These are phyloP conservation scores for Blastomussa wellsi DNA, from an alignment of 92 coral and sea anemone genomes.

Conservation along the genomic window DNA sequence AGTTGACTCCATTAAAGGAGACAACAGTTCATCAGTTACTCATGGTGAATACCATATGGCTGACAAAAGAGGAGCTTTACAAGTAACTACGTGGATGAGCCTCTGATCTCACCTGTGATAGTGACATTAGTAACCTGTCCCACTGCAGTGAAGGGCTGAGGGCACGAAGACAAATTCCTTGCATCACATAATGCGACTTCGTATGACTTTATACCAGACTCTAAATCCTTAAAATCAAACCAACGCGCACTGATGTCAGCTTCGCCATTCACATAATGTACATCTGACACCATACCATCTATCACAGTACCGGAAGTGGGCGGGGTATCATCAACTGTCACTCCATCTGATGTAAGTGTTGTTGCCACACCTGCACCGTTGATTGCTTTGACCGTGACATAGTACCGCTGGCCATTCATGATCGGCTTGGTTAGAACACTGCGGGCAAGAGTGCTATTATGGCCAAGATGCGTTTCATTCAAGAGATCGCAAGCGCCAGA, in stretches of 20 bases:
- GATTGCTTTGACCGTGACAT: slow-evolving; percentile 67
- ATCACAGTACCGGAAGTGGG: slow-evolving; percentile 68
- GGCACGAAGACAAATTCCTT: slow-evolving; percentile 59
- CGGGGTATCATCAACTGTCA: slow-evolving; percentile 69
- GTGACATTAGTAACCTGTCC: slow-evolving; percentile 61
- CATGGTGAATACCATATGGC: neutral
- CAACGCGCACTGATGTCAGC: slow-evolving; percentile 67
- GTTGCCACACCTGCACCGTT: slow-evolving; percentile 83
- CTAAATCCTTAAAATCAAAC: slow-evolving; percentile 67
- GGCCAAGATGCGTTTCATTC: slow-evolving; percentile 26
- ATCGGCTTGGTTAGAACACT: slow-evolving; percentile 53
- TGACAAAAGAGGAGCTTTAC: neutral
- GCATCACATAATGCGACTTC: slow-evolving; percentile 80
- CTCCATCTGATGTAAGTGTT: slow-evolving; percentile 74
- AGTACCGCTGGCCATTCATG: slow-evolving; percentile 67
- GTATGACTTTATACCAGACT: slow-evolving; percentile 73
- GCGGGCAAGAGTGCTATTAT: slow-evolving; percentile 39
- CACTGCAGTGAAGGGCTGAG: slow-evolving; percentile 51
- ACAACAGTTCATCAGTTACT: too few relatives aligned
- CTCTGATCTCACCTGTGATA: slow-evolving; percentile 57
- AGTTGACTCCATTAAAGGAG: too few relatives aligned
- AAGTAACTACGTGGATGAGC: too few relatives aligned
- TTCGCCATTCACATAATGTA: slow-evolving; percentile 60
- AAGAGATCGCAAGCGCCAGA: slow-evolving; percentile 67
- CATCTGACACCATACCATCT: slow-evolving; percentile 64